Evolutionary conservation across 1,140 invertebrate genomes (phyloP).

Genomic region (Papilio glaucus): DNA sequence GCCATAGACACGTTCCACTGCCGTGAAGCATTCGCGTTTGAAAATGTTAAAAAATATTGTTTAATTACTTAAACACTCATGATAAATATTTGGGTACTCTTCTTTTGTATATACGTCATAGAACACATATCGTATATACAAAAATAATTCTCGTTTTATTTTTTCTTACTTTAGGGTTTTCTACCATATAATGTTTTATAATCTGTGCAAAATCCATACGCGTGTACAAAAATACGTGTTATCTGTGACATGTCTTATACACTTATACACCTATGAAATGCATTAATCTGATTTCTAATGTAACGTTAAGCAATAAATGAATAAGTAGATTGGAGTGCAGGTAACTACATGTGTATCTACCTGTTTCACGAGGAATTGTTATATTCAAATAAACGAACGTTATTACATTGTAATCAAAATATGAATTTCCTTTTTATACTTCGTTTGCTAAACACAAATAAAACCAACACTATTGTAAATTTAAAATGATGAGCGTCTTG

Average conservation of each 20-base stretch:
- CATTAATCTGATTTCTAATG: slow-evolving; percentile 2
- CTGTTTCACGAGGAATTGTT: neutral
- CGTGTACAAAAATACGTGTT: neutral
- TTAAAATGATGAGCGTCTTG: neutral
- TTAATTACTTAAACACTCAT: neutral
- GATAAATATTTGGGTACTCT: too few species aligned
- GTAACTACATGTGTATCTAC: neutral
- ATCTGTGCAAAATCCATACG: neutral
- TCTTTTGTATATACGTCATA: too few species aligned
- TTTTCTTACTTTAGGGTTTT: neutral
- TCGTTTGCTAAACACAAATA: too few species aligned
- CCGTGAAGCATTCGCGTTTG: neutral
- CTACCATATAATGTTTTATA: neutral
- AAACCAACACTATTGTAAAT: neutral
- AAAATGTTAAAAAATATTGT: neutral
- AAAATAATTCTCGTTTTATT: too few species aligned
- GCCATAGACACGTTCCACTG: neutral
- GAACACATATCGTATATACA: neutral
- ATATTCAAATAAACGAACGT: neutral
- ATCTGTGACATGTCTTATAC: neutral
- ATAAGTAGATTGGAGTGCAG: neutral
- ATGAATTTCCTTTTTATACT: too few species aligned
- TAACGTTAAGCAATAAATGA: neutral
- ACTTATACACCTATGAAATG: neutral
- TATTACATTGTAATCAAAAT: too few species aligned